phyloP scores from a whole-genome alignment of 2,797 vertebrate species.

The Sebastes melanostomus region DNA sequence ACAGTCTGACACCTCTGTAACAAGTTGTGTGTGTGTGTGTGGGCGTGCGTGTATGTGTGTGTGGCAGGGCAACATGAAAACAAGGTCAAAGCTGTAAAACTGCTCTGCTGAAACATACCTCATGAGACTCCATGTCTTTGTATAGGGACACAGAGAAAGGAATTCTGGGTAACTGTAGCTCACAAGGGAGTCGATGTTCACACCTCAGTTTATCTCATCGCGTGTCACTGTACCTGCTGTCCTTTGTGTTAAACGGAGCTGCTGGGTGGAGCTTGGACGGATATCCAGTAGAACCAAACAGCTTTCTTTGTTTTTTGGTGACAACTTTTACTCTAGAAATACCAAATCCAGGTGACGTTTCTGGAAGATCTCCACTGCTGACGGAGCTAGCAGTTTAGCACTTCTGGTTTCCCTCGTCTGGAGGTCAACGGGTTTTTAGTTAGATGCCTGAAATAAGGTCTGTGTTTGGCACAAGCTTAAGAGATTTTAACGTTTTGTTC shows the following conservation, averaged over 20 bases:
- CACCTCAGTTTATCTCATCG: not conserved
- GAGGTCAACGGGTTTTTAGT: too few relatives aligned
- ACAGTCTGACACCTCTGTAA: conserved; percentile 63
- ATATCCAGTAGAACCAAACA: not conserved
- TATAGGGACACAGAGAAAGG: not conserved
- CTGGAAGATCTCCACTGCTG: not conserved
- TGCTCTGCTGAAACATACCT: conserved; percentile 6
- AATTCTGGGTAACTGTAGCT: conserved; percentile 37
- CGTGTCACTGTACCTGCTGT: not conserved
- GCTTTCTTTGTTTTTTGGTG: not conserved
- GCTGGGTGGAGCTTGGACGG: conserved; percentile 8
- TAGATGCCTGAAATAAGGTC: too few relatives aligned
- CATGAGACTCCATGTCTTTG: conserved; percentile 24
- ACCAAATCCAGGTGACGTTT: not conserved
- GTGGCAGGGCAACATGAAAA: conserved; percentile 37
- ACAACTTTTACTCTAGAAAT: not conserved
- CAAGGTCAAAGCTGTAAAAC: conserved; percentile 59
- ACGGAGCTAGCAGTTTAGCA: not conserved
- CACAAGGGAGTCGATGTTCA: not conserved
- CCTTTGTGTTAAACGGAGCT: conserved; percentile 1
- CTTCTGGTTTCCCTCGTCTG: too few relatives aligned
- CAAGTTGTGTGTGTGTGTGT: not conserved
- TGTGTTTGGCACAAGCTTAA: too few relatives aligned
- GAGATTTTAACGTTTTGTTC: too few relatives aligned
- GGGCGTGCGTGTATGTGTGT: not conserved